These are phyloP conservation scores for Spodoptera littoralis DNA, from an alignment of 2,888 invertebrate species.

Conservation along the genomic window DNA sequence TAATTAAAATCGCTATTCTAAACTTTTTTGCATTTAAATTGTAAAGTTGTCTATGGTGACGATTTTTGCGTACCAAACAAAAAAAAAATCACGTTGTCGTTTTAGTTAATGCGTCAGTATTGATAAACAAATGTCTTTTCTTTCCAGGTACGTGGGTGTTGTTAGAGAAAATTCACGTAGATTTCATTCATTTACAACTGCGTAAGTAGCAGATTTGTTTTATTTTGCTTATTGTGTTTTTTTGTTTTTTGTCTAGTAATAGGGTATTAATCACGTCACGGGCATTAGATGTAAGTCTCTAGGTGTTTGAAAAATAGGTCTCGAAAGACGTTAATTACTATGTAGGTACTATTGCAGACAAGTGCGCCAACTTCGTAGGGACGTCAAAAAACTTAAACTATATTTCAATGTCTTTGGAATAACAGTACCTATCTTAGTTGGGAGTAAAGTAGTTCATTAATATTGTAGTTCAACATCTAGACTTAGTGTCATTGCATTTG, in stretches of 20 bases:
- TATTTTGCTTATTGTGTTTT: slow-evolving; percentile 63
- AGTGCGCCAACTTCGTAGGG: slow-evolving; percentile 58
- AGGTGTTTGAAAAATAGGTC: slow-evolving; percentile 31
- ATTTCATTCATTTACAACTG: slow-evolving; percentile 75
- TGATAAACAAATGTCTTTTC: slow-evolving; percentile 55
- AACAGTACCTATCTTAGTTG: slow-evolving; percentile 33
- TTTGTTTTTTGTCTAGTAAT: slow-evolving; percentile 35
- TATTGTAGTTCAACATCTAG: slow-evolving; percentile 61
- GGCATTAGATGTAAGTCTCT: slow-evolving; percentile 14
- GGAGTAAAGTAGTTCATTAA: slow-evolving; percentile 65
- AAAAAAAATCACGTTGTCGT: slow-evolving; percentile 1
- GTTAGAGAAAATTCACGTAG: slow-evolving; percentile 79
- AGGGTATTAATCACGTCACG: slow-evolving; percentile 26
- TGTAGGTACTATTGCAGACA: slow-evolving; percentile 40
- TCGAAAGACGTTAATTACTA: slow-evolving; percentile 40
- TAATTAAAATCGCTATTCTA: slow-evolving; percentile 62
- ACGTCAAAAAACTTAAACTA: slow-evolving; percentile 71
- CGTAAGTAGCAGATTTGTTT: slow-evolving; percentile 82
- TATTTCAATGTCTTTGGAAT: slow-evolving; percentile 54
- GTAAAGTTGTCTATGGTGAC: slow-evolving; percentile 3
- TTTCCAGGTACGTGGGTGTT: slow-evolving; percentile 85
- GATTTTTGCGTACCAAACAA: slow-evolving; percentile 7
- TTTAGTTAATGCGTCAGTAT: slow-evolving; percentile 34
- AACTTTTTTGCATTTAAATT: slow-evolving; percentile 41
- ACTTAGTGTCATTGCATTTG: slow-evolving; percentile 66